A percentile compares a stretch with the other conserved stretches of the same genome.
These are phyloP conservation scores for Cyclophora punctaria DNA, from an alignment of 2,888 invertebrate species.

Conservation along the genomic window DNA sequence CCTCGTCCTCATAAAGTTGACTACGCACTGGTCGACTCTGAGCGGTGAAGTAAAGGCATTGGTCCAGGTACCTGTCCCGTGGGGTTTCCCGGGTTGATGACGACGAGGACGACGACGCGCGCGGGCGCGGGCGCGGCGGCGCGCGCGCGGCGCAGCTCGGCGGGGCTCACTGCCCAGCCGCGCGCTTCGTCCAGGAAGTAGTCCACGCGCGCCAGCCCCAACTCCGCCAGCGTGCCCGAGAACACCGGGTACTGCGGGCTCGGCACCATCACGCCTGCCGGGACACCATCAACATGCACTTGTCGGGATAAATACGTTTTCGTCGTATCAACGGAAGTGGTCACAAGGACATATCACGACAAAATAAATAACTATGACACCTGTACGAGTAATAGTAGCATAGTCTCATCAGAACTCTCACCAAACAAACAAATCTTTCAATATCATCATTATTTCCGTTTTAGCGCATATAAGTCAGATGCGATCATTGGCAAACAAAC, in stretches of 20 bases:
- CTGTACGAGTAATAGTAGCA: too few relatives aligned
- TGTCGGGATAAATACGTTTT: too few relatives aligned
- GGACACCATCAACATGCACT: too few relatives aligned
- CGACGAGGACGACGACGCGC: constrained; percentile 87
- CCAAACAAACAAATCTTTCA: too few relatives aligned
- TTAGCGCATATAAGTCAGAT: too few relatives aligned
- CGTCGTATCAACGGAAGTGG: too few relatives aligned
- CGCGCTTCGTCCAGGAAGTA: constrained; percentile 92
- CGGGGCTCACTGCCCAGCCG: constrained; percentile 86
- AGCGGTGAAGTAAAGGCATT: neutral
- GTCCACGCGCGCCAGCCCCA: constrained; percentile 84
- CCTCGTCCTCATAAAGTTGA: too few relatives aligned
- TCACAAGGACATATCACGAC: too few relatives aligned
- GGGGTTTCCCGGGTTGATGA: constrained; percentile 99
- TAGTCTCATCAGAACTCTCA: too few relatives aligned
- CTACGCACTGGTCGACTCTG: neutral
- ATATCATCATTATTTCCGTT: too few relatives aligned
- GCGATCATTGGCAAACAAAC: too few relatives aligned
- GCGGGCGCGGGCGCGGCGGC: constrained; percentile 76
- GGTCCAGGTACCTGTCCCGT: constrained; percentile 81
- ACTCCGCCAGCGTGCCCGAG: constrained; percentile 94
- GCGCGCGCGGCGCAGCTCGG: constrained; percentile 84
- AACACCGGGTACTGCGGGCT: constrained; percentile 99
- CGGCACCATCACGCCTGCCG: constrained; percentile 91
- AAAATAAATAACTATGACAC: too few relatives aligned